Conservation (phyloP, 2,113 vertebrate genomes). For the Circaetus gallicus region DNA sequence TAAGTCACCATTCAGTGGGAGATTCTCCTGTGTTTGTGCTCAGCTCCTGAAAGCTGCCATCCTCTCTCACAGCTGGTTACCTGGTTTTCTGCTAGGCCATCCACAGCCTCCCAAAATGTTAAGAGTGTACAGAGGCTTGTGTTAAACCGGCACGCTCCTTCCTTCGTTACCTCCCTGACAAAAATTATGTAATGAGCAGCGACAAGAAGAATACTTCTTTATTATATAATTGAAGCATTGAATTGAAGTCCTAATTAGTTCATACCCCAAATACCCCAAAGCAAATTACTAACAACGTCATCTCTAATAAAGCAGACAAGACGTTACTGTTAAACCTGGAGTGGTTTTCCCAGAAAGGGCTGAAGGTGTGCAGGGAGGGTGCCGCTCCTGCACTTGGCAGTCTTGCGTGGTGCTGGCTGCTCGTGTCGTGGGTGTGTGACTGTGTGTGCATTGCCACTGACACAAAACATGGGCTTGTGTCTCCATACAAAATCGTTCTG, state of each 20-base stretch:
- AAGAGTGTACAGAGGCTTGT: background rate
- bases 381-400: background rate
- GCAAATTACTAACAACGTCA: background rate
- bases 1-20: background rate
- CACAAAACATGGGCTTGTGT: background rate
- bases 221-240: background rate
- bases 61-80: background rate
- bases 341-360: background rate
- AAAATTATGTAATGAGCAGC: background rate
- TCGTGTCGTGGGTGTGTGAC: background rate
- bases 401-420: rapidly evolving
- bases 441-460: background rate
- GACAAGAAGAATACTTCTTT: background rate
- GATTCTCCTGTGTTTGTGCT: background rate
- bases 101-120: background rate
- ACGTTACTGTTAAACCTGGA: background rate
- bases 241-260: background rate
- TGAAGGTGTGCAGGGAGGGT: background rate
- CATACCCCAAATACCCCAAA: background rate
- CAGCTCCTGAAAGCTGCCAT: background rate
- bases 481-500: background rate
- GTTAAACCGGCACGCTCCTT: background rate
- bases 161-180: background rate
- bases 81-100: background rate
- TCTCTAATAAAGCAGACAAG: background rate